Conservation (phyloP, 2,888 invertebrate species). For the Heteromurus nitidus region DNA sequence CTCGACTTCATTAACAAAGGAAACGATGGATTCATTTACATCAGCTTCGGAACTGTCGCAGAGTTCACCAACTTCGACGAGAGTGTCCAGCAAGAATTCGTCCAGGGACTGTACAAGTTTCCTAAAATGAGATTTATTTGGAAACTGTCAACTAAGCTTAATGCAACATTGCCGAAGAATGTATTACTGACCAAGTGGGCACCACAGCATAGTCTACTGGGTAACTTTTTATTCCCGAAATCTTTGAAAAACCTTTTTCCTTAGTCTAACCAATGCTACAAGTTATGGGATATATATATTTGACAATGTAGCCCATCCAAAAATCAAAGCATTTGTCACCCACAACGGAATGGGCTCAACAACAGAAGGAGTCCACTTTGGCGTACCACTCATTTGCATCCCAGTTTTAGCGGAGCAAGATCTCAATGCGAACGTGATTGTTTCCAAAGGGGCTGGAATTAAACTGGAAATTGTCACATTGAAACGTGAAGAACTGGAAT, state of each 20-base stretch:
- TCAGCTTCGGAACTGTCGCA: conserved; percentile 57
- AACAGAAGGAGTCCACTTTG: conserved; percentile 64
- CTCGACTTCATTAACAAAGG: conserved; percentile 2
- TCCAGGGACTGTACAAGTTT: conserved; percentile 28
- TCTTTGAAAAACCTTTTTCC: neutral
- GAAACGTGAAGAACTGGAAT: conserved; percentile 52
- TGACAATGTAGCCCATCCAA: conserved; percentile 70
- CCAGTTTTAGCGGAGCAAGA: conserved; percentile 71
- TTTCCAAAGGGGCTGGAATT: conserved; percentile 55
- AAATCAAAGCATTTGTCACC: conserved; percentile 66
- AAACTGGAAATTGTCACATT: conserved; percentile 63
- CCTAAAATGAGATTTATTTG: conserved; percentile 25
- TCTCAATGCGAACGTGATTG: conserved; percentile 60
- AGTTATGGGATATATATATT: neutral
- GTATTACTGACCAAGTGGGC: conserved; percentile 48
- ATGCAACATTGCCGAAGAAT: conserved; percentile 27
- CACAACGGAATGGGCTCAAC: conserved; percentile 67
- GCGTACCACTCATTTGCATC: conserved; percentile 62
- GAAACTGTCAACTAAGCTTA: conserved; percentile 20
- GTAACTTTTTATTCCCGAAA: conserved; percentile 36
- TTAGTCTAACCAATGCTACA: neutral
- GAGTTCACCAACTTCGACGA: conserved; percentile 36
- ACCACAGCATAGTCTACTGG: conserved; percentile 56
- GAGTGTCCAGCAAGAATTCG: conserved; percentile 20
- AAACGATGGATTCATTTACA: conserved; percentile 42